These are phyloP conservation scores for Zapus hudsonius DNA, from an alignment of 2,113 vertebrate genomes.

Conservation along the genomic window DNA sequence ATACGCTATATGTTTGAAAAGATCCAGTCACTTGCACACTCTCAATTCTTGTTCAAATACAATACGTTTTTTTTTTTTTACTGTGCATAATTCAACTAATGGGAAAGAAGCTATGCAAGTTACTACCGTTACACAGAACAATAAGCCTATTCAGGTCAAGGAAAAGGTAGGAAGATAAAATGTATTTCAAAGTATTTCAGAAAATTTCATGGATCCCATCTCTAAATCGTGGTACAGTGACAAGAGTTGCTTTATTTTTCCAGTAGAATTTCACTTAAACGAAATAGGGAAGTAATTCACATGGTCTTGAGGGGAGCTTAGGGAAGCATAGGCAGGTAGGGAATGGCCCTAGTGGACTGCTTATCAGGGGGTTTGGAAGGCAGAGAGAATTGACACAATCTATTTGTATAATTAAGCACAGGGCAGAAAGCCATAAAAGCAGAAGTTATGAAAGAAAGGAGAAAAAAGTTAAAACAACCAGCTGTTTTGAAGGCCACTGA, in stretches of 20 bases:
- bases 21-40: not conserved
- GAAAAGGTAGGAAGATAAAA: not conserved
- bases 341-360: no score
- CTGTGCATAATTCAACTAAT: slow-evolving; percentile 40
- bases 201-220: not conserved
- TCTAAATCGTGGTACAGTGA: not conserved
- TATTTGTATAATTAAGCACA: no score
- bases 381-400: no score
- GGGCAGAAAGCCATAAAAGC: no score
- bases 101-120: not conserved
- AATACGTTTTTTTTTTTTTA: slow-evolving; percentile 31
- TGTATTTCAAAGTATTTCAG: not conserved
- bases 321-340: no score
- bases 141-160: not conserved
- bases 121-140: slow-evolving; percentile 21
- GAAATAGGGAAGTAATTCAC: not conserved
- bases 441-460: no score
- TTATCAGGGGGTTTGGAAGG: no score
- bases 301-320: not conserved
- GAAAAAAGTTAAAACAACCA: no score
- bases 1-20: slow-evolving; percentile 37
- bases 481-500: no score
- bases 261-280: slow-evolving; percentile 23
- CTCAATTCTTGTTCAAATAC: slow-evolving; percentile 8
- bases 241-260: not conserved